These are phyloP conservation scores for Bombus confusus DNA, from an alignment of 1,140 invertebrate species.

Conservation along the genomic window DNA sequence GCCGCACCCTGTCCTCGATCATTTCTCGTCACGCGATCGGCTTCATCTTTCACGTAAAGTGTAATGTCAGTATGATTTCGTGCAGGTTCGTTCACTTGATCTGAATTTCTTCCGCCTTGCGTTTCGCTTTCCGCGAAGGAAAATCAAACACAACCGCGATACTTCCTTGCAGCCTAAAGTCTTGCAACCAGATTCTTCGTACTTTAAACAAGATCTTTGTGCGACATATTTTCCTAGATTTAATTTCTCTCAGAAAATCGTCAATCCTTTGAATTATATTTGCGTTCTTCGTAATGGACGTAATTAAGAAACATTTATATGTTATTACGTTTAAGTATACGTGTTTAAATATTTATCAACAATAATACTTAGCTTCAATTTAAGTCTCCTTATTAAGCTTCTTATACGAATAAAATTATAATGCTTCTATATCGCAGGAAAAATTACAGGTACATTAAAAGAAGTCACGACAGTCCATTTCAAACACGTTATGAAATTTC, in stretches of 20 bases:
- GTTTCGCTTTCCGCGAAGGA: neutral
- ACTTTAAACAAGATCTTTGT: neutral
- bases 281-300: neutral
- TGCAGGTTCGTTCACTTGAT: neutral
- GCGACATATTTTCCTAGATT: neutral
- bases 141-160: neutral
- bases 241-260: neutral
- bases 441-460: neutral
- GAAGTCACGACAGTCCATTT: neutral
- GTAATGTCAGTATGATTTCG: neutral
- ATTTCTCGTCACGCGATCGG: conserved; percentile 37
- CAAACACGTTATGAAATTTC: neutral
- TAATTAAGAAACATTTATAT: neutral
- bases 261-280: neutral
- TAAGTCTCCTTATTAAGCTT: no score
- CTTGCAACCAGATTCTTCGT: neutral
- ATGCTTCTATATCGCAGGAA: neutral
- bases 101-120: neutral
- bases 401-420: neutral
- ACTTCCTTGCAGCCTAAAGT: neutral
- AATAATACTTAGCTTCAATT: neutral
- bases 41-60: conserved; percentile 30
- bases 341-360: neutral
- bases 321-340: neutral
- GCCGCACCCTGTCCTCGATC: conserved; percentile 50